These are phyloP conservation scores for Halocaridina rubra DNA, from an alignment of 2,888 invertebrate species.

Conservation along the genomic window DNA sequence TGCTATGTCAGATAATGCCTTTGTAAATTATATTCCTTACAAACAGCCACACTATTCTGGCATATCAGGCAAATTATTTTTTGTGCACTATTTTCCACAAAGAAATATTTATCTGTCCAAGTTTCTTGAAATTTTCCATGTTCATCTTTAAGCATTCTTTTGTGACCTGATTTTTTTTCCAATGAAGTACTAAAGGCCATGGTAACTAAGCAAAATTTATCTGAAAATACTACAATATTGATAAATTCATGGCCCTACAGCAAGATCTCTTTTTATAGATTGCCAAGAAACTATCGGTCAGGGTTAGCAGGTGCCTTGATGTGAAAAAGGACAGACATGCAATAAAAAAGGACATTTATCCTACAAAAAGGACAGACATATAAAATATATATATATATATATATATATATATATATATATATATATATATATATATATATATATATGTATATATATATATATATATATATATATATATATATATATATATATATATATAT, in stretches of 20 bases:
- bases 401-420: not conserved
- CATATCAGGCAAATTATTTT: not conserved
- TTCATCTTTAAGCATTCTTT: too few species aligned
- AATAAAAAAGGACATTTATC: too few species aligned
- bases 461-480: not conserved
- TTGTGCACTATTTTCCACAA: not conserved
- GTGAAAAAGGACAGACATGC: too few species aligned
- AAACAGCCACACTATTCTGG: not conserved
- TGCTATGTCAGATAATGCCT: not conserved
- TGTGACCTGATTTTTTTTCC: not conserved
- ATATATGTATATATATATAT: not conserved
- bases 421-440: conserved; percentile 1
- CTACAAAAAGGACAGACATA: not conserved
- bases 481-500: not conserved
- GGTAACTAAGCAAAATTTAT: not conserved
- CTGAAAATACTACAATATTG: not conserved
- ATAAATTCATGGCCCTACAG: not conserved
- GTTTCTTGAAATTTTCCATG: too few species aligned
- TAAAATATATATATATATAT: not conserved
- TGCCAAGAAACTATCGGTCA: not conserved
- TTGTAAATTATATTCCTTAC: not conserved
- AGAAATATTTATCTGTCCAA: not conserved
- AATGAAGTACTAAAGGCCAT: not conserved
- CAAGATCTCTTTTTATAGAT: not conserved
- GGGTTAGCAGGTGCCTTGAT: too few species aligned